Evolutionary conservation across 2,888 invertebrate genomes (phyloP).

Genomic region (Oscheius sp.): DNA sequence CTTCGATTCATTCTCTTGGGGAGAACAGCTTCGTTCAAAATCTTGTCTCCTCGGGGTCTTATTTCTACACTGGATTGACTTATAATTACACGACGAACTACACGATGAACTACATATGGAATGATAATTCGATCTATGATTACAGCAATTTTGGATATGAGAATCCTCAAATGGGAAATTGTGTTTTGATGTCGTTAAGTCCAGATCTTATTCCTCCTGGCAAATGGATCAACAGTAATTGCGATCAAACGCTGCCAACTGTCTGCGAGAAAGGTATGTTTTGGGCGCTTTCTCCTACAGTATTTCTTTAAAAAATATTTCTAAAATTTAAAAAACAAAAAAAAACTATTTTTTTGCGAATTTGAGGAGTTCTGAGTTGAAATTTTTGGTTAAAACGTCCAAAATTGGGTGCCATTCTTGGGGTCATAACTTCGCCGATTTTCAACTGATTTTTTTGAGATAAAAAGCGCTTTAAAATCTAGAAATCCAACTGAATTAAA

Average conservation of each 20-base stretch:
- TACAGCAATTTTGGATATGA: not conserved
- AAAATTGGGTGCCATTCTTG: too few relatives aligned
- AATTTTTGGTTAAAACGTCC: too few relatives aligned
- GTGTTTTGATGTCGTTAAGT: not conserved
- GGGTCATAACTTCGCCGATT: too few relatives aligned
- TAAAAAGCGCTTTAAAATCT: too few relatives aligned
- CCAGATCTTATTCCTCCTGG: not conserved
- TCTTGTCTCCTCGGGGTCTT: not conserved
- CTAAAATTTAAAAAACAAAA: too few relatives aligned
- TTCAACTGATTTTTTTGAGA: too few relatives aligned
- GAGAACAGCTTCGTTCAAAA: conserved; percentile 7
- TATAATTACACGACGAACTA: not conserved
- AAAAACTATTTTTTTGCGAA: too few relatives aligned
- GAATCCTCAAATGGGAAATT: not conserved
- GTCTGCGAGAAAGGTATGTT: not conserved
- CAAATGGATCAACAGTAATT: not conserved
- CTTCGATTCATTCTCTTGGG: not conserved
- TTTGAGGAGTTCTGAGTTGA: too few relatives aligned
- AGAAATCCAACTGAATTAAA: too few relatives aligned
- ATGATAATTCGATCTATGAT: not conserved
- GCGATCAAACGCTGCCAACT: not conserved
- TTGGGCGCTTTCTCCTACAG: too few relatives aligned
- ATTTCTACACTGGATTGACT: not conserved
- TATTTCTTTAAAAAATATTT: too few relatives aligned
- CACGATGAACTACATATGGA: not conserved